phyloP scores from a whole-genome alignment of 2,113 vertebrate genomes.

The cat (Felis catus) region F.catus_Fca126_mat1.0 CM031424.1:77009501-77010000 shows the following conservation, averaged over 20 bases:
- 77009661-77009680: background rate
- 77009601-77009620: background rate
- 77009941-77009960: background rate
- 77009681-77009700: background rate
- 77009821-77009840: background rate
- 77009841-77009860: background rate
- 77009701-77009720: background rate
- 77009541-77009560: background rate
- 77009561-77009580: background rate
- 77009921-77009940: background rate
- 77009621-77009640: background rate
- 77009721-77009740: background rate
- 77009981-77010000: background rate
- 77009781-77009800: background rate
- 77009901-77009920: background rate
- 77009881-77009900: background rate
- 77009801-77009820: background rate
- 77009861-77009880: background rate
- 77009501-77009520: background rate
- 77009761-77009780: conserved; percentile 17
- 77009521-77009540: background rate
- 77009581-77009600: background rate
- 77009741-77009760: background rate
- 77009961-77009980: background rate
- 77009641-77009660: background rate